Evolutionary conservation across 2,113 vertebrate genomes (phyloP).

Genomic region (Tetrao urogallus): DNA sequence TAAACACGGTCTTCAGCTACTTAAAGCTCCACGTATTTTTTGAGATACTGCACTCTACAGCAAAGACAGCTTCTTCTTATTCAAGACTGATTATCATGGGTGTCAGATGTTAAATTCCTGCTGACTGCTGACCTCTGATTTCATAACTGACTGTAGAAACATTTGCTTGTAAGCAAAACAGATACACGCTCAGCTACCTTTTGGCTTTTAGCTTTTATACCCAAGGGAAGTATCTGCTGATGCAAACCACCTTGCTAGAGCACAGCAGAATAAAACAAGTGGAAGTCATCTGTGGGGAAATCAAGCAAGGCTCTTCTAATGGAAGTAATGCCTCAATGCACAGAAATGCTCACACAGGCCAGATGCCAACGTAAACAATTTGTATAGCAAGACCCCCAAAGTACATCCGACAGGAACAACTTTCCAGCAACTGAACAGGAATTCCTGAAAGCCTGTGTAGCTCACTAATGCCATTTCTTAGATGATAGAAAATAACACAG

Average conservation of each 20-base stretch:
- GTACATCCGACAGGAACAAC: neutral
- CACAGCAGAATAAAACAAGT: neutral
- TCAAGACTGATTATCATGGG: neutral
- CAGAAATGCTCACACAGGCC: neutral
- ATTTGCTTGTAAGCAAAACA: constrained; percentile 11
- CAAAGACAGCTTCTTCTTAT: neutral
- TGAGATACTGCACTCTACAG: neutral
- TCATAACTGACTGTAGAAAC: constrained; percentile 19
- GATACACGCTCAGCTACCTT: neutral
- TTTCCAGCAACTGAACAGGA: neutral
- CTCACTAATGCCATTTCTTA: neutral
- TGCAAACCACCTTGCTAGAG: neutral
- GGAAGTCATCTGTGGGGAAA: neutral
- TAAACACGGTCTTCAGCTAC: neutral
- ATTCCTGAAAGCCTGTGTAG: neutral
- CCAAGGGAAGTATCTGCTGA: neutral
- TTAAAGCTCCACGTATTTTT: neutral
- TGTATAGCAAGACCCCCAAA: neutral
- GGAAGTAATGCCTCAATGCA: neutral
- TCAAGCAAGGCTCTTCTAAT: neutral
- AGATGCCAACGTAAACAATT: neutral
- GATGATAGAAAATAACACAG: neutral
- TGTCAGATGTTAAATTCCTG: neutral
- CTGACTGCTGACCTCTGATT: neutral
- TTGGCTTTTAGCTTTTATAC: neutral